These are phyloP conservation scores for Drosophila testacea DNA, from an alignment of 2,888 invertebrate species.

Conservation along the genomic window DNA sequence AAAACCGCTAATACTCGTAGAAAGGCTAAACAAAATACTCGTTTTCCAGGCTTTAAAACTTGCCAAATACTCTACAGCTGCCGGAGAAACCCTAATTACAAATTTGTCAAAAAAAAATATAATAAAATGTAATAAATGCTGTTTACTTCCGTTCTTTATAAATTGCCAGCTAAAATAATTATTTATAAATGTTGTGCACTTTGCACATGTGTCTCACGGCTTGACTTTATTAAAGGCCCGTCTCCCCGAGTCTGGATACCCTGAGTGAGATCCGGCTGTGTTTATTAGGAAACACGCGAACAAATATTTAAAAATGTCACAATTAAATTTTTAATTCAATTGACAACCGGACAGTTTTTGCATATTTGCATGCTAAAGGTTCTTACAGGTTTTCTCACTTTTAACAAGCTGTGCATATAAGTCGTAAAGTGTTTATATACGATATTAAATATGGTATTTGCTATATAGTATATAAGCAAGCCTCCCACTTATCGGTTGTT, in stretches of 20 bases:
- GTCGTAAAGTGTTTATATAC: constrained; percentile 20
- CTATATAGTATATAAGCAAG: constrained; percentile 19
- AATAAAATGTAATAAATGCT: background rate
- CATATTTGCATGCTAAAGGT: constrained; percentile 38
- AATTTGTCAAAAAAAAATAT: background rate
- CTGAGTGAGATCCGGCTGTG: constrained; percentile 29
- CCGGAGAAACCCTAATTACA: background rate
- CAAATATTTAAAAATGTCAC: constrained; percentile 61
- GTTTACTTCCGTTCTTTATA: constrained; percentile 53
- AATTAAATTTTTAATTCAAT: constrained; percentile 56
- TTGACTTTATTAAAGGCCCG: constrained; percentile 33
- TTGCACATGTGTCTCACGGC: constrained; percentile 23
- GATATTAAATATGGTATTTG: background rate
- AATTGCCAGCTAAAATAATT: constrained; percentile 55
- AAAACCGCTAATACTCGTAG: constrained; percentile 5
- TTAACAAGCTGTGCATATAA: constrained; percentile 50
- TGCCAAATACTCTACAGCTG: constrained; percentile 29
- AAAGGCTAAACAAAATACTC: constrained; percentile 5
- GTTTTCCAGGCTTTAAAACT: constrained; percentile 12
- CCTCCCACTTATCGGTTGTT: constrained; percentile 33
- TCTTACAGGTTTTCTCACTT: constrained; percentile 70
- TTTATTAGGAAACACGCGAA: constrained; percentile 57
- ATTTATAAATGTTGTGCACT: constrained; percentile 27
- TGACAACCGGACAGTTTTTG: constrained; percentile 38
- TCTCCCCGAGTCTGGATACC: constrained; percentile 13